Base-by-base conservation (phyloP, 2,797 vertebrate species). In the Ptychobarbus kaznakovi region DNA sequence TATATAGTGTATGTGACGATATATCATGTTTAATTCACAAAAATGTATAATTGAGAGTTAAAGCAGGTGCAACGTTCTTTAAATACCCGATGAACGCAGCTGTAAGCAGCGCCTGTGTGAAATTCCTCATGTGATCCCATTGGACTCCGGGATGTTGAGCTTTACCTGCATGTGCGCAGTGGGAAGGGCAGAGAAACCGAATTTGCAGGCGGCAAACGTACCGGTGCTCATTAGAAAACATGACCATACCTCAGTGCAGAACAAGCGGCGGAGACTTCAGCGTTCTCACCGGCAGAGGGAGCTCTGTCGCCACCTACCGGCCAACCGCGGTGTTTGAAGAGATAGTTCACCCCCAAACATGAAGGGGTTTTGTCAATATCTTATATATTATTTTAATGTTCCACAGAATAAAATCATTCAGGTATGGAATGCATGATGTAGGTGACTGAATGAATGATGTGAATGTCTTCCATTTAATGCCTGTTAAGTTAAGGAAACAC, bases 221-320 rank as follows among this genome's bases (percentile, higher is more conserved):
- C 89, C 91, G 68, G 87, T 86, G 92, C 94, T 95, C 94, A 95
- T 95, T 95, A 94, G 89, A 91, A 95, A 93, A 83, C 94, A 95
- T 91, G 93, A 89, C 94, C 94, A 95, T 88, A 91, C 94, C 91
- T 90, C 87, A 78, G 94, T 94, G 94, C 94, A 94, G 94, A 93
- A 90, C 87, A 87, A 75, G 69, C 53, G 32, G 61, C 32, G 82
- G 82, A 66, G 32, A 35, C 56, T 80, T 51, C 70, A 79, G 20
- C 13, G 46, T 16, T 74, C 18, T 22, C 10, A 7, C 79, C 42
- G 44, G 35, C 20, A 32, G 56, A 73, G 63, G n/a, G 74, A 82
- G 82, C 42, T 66, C 38, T 81, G 20, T 16, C 82, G 44, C 91
- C 91, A 81, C 66, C 91, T 86, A 83, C 58, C 80, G 66, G 66